These are phyloP conservation scores for Yponomeuta sedellus DNA, from an alignment of 2,888 invertebrate species.

Conservation along the genomic window DNA sequence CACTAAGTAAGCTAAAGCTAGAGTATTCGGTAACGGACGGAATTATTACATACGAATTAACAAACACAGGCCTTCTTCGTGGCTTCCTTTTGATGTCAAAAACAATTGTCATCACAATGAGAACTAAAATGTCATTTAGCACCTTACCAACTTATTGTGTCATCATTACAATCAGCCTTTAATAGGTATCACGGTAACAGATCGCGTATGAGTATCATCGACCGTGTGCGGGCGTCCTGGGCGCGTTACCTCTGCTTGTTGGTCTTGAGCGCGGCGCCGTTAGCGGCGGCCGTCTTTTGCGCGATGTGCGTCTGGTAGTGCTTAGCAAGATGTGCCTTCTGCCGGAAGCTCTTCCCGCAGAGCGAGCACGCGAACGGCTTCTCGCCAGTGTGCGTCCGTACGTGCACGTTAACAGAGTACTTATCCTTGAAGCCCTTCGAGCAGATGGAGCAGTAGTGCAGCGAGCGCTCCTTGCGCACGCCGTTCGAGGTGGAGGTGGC, in stretches of 20 bases:
- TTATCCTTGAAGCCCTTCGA: slow-evolving; percentile 96
- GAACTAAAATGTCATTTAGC: slow-evolving; percentile 36
- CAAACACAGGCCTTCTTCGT: slow-evolving; percentile 34
- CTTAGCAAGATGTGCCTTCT: slow-evolving; percentile 94
- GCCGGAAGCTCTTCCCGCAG: slow-evolving; percentile 94
- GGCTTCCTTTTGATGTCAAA: not conserved
- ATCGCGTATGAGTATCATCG: slow-evolving; percentile 6
- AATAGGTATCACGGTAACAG: slow-evolving; percentile 49
- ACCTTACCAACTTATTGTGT: slow-evolving; percentile 73
- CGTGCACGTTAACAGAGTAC: slow-evolving; percentile 98
- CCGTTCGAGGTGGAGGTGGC: slow-evolving; percentile 81
- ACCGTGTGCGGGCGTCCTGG: slow-evolving; percentile 5
- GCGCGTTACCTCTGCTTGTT: slow-evolving; percentile 68
- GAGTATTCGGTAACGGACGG: slow-evolving; percentile 73
- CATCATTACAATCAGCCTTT: slow-evolving; percentile 68
- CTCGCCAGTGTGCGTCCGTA: slow-evolving; percentile 97
- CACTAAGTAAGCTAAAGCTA: slow-evolving; percentile 64
- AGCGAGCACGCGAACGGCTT: slow-evolving; percentile 97
- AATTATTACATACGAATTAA: slow-evolving; percentile 68
- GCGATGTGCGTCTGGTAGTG: slow-evolving; percentile 95
- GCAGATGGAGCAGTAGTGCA: slow-evolving; percentile 95
- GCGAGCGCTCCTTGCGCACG: slow-evolving; percentile 89
- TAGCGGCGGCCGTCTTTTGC: slow-evolving; percentile 84
- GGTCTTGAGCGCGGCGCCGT: slow-evolving; percentile 77
- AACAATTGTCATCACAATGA: slow-evolving; percentile 2